These are phyloP conservation scores for Tangara arthus DNA, from an alignment of 2,797 vertebrate species.

Conservation along the genomic window DNA sequence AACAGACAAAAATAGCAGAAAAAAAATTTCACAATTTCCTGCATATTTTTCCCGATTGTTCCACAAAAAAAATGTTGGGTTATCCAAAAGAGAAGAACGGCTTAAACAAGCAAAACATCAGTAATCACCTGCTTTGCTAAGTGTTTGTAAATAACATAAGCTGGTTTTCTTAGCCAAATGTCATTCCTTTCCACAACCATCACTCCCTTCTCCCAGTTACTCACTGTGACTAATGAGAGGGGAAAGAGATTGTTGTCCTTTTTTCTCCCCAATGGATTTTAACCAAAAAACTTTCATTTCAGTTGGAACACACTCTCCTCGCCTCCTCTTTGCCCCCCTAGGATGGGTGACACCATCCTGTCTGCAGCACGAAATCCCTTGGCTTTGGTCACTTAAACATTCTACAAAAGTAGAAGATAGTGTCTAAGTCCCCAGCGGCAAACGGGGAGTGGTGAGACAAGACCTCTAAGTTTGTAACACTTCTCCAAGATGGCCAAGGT, in stretches of 20 bases:
- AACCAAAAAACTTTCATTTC: not conserved
- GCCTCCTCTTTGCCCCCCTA: not conserved
- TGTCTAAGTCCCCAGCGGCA: not conserved
- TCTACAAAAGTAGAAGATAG: not conserved
- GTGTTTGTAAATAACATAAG: constrained; percentile 44
- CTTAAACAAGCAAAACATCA: constrained; percentile 57
- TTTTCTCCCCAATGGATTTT: not conserved
- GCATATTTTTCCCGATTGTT: constrained; percentile 29
- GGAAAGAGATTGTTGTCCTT: not conserved
- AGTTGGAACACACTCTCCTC: not conserved
- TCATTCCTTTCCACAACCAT: constrained; percentile 49
- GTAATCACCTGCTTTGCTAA: constrained; percentile 55
- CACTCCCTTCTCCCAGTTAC: constrained; percentile 42
- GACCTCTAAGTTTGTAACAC: not conserved
- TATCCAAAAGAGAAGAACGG: constrained; percentile 41
- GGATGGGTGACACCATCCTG: not conserved
- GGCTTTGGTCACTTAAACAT: not conserved
- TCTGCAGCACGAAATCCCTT: not conserved
- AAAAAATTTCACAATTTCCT: constrained; percentile 49
- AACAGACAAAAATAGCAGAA: constrained; percentile 31
- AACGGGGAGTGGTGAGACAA: not conserved
- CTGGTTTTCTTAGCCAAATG: not conserved
- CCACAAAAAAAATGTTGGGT: not conserved
- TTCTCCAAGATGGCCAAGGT: not conserved
- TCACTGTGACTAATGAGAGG: constrained; percentile 43